Evolutionary conservation across 2,888 invertebrate genomes (phyloP), one percentile per base, ranked within the genome.

Genomic region (Limnephilus rhombicus): DNA sequence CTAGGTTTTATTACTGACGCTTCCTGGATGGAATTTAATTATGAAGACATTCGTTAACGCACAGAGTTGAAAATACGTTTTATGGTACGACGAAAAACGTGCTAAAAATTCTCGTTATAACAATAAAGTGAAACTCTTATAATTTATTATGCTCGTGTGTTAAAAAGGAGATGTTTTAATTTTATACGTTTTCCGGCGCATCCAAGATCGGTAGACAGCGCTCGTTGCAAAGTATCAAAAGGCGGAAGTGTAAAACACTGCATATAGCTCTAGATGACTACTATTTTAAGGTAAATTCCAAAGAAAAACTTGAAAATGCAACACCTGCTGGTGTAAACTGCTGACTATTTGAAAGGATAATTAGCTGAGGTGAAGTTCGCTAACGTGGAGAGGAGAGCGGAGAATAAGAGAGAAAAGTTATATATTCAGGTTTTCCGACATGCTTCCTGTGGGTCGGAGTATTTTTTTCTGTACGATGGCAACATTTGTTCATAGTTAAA

Each of bases 311-410:
- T 49, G 45, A 29, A 88, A 89, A 41, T 80, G 80, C 37, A 37
- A 45, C 15, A 41, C 86, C 86, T 31, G 85, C 1, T 68, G 80
- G 88, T 89, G 88, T 80, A 37, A 41, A 18, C 80, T 87, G 15
- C 31, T 37, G 37, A 80, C 80, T 68, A 89, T 80, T 89, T 80
- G 24, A 89, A 89, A 89, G 34, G 41, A 31, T 89, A 89, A 89
- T 89, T 89, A 89, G 24, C 41, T 13, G 13, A 80, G 45, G 45
- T 49, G 18, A 37, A 89, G 80, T 89, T 24, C 12, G 3, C n/a
- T 24, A 34, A 12, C 41, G 29, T 34, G 80, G 18, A 87, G 53
- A 37, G 85, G n/a, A 37, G 18, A 41, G 41, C 18, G 24, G 11
- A 41, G 85, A 85, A 41, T 24, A 37, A 41, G 41, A 37, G 41